These are phyloP conservation scores for Corapipo altera DNA, from an alignment of 2,113 vertebrate genomes.

Conservation along the genomic window DNA sequence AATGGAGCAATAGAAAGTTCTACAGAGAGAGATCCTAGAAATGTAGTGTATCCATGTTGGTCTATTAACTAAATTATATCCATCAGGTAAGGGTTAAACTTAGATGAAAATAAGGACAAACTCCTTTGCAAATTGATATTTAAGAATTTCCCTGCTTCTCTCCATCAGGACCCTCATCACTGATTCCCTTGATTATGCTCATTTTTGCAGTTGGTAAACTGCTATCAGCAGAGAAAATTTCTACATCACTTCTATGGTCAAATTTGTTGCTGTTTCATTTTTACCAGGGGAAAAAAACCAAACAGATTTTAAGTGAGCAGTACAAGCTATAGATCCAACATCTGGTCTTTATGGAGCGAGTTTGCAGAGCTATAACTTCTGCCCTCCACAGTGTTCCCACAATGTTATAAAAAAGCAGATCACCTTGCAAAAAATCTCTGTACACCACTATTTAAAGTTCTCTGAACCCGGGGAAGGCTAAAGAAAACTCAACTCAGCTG, in stretches of 20 bases:
- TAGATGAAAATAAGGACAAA: background rate
- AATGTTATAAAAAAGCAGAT: background rate
- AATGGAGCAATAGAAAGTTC: background rate
- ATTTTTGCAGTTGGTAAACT: background rate
- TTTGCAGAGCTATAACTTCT: background rate
- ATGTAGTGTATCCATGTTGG: background rate
- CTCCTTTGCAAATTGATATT: background rate
- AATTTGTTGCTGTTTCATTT: background rate
- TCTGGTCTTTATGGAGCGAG: background rate
- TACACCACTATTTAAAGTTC: background rate
- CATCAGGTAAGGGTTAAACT: background rate
- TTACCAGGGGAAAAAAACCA: background rate
- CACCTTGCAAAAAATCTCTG: background rate
- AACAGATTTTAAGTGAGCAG: background rate
- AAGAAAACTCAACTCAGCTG: background rate
- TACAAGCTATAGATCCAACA: background rate
- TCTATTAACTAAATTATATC: background rate
- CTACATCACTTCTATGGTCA: background rate
- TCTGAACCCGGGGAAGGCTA: background rate
- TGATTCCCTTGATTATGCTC: background rate
- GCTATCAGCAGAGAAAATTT: background rate
- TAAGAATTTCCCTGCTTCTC: background rate
- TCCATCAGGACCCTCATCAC: background rate
- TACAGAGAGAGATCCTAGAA: background rate
- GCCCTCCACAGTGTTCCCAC: background rate